Base-by-base conservation (phyloP, 2,797 vertebrate species). In the Brachyalestes nurse region DNA sequence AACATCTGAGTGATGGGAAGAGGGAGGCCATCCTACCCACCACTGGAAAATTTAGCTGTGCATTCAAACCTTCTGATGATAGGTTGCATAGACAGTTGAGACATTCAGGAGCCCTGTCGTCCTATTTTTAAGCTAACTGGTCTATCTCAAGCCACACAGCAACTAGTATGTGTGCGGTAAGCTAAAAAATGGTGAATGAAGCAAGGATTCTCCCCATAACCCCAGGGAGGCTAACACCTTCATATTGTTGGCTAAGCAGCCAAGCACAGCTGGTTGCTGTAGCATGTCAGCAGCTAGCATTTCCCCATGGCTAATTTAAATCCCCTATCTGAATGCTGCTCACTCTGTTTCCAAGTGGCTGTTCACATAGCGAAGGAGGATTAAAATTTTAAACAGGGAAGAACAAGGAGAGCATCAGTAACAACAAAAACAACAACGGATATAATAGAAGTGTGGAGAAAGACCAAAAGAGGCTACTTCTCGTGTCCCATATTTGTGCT, bases 191-290 rank as follows among this genome's bases (percentile, higher is more conserved):
- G 23, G 0, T 5, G 65, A 69, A 77, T 55, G 67, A 58, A 69
- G 75, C 62, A 10, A 77, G n/a, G 47, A 17, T 19, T 60, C 57
- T 60, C 16, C 57, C 21, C 23, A 13, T 57, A 64, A 79, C 70
- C 69, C 60, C 69, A 12, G 78, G 49, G 60, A 45, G 47, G 47
- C 70, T 53, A 72, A 65, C 67, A 72, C 60, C 28, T 65, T 79
- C 47, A 55, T n/a, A 12, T 19, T 57, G 67, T 72, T 28, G 51
- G 75, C 64, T 42, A 25, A 72, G 77, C 62, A 64, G 55, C 38
- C 53, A 61, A 28, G 55, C 57, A 34, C 60, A 73, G 45, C 70
- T 64, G 71, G 57, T 57, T 69, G 57, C 57, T 23, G 57, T 10
- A 23, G 6, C 6, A 10, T 45, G 57, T 23, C 57, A 23, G n/a